phyloP scores from a whole-genome alignment of 2,888 invertebrate genomes.

The Girardia tigrina region DNA sequence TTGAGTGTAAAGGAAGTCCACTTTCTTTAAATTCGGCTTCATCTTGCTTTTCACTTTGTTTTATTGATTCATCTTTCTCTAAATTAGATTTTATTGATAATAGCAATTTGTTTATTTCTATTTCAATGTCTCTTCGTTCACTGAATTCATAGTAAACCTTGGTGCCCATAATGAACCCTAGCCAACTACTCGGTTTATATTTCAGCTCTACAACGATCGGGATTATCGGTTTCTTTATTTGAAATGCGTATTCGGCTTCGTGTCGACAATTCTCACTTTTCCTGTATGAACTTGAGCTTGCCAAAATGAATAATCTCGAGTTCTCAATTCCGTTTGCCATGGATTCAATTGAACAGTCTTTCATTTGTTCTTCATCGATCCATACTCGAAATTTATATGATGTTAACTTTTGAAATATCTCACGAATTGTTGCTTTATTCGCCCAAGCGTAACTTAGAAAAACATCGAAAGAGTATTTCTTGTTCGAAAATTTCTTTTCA shows the following conservation, averaged over 20 bases:
- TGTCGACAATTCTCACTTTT: conserved; percentile 35
- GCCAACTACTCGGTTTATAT: conserved; percentile 48
- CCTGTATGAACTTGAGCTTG: conserved; percentile 36
- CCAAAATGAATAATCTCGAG: conserved; percentile 27
- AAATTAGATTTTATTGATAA: background rate
- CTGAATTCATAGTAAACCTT: conserved; percentile 46
- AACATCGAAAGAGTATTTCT: background rate
- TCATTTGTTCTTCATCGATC: conserved; percentile 34
- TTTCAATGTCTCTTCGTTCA: conserved; percentile 40
- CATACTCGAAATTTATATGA: conserved; percentile 15
- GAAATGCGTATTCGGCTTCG: conserved; percentile 48
- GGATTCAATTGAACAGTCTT: background rate
- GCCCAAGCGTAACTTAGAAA: background rate
- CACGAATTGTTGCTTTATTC: background rate
- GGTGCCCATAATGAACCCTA: conserved; percentile 44
- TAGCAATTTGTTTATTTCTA: background rate
- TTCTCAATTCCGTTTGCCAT: conserved; percentile 35
- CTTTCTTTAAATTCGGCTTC: background rate
- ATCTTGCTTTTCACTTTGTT: background rate
- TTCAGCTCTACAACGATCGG: conserved; percentile 45
- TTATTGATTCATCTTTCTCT: background rate
- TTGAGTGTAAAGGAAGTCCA: background rate
- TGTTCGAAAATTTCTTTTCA: background rate
- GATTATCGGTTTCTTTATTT: conserved; percentile 44
- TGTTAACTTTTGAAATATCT: background rate